These are phyloP conservation scores for Harpagoxenus sublaevis DNA, from an alignment of 2,888 invertebrate species.

Conservation along the genomic window DNA sequence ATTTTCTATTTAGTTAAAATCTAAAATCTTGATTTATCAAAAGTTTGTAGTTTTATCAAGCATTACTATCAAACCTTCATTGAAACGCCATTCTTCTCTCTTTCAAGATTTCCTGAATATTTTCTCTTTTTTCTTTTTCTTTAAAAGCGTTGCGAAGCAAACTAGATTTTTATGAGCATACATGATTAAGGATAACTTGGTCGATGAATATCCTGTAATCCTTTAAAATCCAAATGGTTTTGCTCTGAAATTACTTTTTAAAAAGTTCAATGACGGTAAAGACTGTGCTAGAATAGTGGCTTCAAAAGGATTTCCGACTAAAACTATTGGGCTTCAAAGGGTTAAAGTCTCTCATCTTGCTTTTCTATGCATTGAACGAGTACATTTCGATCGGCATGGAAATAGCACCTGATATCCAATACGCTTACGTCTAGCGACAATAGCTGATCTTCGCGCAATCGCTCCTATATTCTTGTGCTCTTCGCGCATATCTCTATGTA, in stretches of 20 bases:
- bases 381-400: constrained; percentile 29
- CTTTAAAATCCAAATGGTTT: constrained; percentile 10
- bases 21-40: not conserved
- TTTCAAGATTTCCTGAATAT: not conserved
- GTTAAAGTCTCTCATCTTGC: not conserved
- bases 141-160: not conserved
- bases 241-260: constrained; percentile 9
- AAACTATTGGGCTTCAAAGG: constrained; percentile 16
- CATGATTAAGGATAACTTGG: not conserved
- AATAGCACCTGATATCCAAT: constrained; percentile 11
- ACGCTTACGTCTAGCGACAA: not conserved
- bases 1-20: not conserved
- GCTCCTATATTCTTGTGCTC: constrained; percentile 4
- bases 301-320: constrained; percentile 5
- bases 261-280: constrained; percentile 11
- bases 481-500: too few relatives aligned
- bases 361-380: not conserved
- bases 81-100: not conserved
- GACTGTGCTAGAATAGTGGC: not conserved
- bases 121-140: not conserved
- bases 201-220: constrained; percentile 11
- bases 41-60: not conserved
- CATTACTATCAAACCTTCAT: not conserved
- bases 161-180: not conserved
- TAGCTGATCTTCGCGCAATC: not conserved